Evolutionary conservation across 2,113 vertebrate species (phyloP).

Genomic region (Antennarius striatus): DNA sequence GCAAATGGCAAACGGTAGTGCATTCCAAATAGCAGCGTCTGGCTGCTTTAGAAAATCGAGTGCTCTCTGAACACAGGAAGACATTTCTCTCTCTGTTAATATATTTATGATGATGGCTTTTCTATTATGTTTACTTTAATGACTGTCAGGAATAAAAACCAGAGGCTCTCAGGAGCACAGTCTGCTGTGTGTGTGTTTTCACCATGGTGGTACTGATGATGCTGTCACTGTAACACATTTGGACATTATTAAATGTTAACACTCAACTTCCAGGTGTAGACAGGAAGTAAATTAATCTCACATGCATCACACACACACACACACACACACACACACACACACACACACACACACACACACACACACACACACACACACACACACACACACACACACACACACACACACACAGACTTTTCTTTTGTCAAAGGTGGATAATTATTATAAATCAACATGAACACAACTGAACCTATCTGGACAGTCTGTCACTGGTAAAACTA

Average conservation of each 20-base stretch:
- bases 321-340: background rate
- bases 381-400: background rate
- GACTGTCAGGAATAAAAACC: conserved; percentile 64
- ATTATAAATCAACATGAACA: no score
- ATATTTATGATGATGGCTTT: conserved; percentile 76
- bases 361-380: no score
- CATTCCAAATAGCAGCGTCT: conserved; percentile 70
- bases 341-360: background rate
- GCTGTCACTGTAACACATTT: background rate
- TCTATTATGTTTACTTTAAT: conserved; percentile 76
- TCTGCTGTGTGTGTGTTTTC: conserved; percentile 4
- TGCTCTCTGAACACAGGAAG: conserved; percentile 66
- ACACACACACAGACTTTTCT: no score
- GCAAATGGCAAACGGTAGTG: conserved; percentile 71
- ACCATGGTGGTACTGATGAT: background rate
- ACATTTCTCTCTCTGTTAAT: conserved; percentile 74
- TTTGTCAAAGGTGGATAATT: no score
- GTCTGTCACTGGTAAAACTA: no score
- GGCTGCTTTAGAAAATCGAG: conserved; percentile 72
- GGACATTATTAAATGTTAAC: conserved; percentile 10
- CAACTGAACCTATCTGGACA: no score
- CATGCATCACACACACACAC: background rate
- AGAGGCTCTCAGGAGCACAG: conserved; percentile 46
- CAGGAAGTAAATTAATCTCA: background rate
- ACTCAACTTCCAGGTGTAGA: conserved; percentile 4